Conservation (phyloP, 2,888 invertebrate genomes). For the Ethmia dodecea region DNA sequence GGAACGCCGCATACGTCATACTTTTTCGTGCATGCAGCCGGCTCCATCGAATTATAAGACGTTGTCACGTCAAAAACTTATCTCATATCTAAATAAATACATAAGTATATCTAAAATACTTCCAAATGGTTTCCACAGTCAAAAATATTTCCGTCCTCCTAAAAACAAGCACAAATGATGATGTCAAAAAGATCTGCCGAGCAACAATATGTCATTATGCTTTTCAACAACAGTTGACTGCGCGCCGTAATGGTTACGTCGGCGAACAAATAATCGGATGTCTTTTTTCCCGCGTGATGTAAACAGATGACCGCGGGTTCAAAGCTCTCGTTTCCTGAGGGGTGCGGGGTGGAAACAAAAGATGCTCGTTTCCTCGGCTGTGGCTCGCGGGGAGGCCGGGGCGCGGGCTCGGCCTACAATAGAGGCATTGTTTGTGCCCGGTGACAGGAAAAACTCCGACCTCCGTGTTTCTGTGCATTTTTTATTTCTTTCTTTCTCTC, state of each 20-base stretch:
- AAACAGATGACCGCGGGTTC: constrained; percentile 73
- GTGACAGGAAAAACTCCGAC: constrained; percentile 78
- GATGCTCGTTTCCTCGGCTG: constrained; percentile 72
- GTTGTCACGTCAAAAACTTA: too few species aligned
- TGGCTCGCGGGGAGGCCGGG: constrained; percentile 28
- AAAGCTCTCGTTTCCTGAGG: constrained; percentile 62
- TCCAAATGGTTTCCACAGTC: too few species aligned
- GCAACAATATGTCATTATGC: constrained; percentile 1
- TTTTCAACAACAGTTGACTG: constrained; percentile 1
- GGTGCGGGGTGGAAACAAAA: constrained; percentile 65
- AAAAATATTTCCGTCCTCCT: too few species aligned
- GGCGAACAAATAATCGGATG: constrained; percentile 45
- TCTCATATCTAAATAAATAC: too few species aligned
- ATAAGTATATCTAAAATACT: too few species aligned
- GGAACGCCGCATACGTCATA: too few species aligned
- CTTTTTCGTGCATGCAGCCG: too few species aligned
- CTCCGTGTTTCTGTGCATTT: constrained; percentile 76
- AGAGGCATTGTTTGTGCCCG: constrained; percentile 74
- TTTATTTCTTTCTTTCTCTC: constrained; percentile 62
- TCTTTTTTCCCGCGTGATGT: constrained; percentile 56
- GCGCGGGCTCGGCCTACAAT: constrained; percentile 51
- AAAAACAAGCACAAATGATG: too few species aligned
- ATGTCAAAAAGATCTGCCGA: too few species aligned
- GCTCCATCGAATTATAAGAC: too few species aligned
- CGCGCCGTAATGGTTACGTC: constrained; percentile 22